These are phyloP conservation scores for Loripinus fragilis DNA, from an alignment of 2,888 invertebrate species.

Conservation along the genomic window DNA sequence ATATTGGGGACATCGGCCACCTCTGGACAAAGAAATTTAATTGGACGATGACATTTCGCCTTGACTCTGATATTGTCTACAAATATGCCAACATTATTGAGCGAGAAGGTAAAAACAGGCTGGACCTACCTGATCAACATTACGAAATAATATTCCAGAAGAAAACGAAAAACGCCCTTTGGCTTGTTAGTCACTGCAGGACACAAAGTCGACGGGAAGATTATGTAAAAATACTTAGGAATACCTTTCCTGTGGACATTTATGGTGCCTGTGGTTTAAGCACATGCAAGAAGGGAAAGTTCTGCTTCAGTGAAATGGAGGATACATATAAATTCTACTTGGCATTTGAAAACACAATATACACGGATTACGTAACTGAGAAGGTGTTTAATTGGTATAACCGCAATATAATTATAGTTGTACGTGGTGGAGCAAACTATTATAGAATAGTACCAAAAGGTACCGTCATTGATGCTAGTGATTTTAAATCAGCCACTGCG, in stretches of 20 bases:
- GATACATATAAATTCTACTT: conserved; percentile 18
- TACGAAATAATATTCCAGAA: conserved; percentile 18
- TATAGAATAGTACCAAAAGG: neutral
- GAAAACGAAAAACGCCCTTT: conserved; percentile 24
- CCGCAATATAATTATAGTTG: neutral
- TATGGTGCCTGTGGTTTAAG: conserved; percentile 36
- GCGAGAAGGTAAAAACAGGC: neutral
- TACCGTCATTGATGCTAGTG: conserved; percentile 3
- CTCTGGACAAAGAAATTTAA: conserved; percentile 14
- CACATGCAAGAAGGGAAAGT: neutral
- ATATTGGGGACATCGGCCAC: neutral
- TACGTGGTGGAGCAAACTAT: conserved; percentile 11
- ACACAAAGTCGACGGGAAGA: conserved; percentile 29
- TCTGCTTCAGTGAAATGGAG: neutral
- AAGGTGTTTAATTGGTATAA: neutral
- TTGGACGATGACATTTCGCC: conserved; percentile 39
- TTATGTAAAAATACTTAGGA: conserved; percentile 24
- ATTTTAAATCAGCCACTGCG: neutral
- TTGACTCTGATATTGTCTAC: conserved; percentile 31
- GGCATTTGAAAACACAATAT: conserved; percentile 16
- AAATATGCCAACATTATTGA: conserved; percentile 14
- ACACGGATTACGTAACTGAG: conserved; percentile 11
- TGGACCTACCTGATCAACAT: neutral
- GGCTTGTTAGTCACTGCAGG: conserved; percentile 44
- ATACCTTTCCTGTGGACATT: conserved; percentile 33